Percentiles rank a stretch among this genome's conserved stretches.
Evolutionary conservation across 2,888 invertebrate genomes (phyloP).

Genomic region (Capitulum mitella): DNA sequence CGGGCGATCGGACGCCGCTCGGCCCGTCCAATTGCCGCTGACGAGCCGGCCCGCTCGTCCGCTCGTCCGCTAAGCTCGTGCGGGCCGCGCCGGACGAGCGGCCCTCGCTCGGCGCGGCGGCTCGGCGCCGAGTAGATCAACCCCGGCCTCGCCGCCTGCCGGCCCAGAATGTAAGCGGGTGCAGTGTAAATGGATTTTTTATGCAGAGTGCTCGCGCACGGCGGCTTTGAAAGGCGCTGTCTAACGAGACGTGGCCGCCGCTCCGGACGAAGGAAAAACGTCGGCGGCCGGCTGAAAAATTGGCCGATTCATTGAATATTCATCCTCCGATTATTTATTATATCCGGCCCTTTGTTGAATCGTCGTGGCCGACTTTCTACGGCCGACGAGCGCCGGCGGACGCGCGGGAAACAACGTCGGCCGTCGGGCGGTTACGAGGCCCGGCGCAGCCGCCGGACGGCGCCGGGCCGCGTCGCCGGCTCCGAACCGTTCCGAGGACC

Average conservation of each 20-base stretch:
- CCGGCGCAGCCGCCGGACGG: too few relatives aligned
- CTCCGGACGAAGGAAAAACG: neutral
- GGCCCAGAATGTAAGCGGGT: neutral
- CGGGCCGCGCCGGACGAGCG: neutral
- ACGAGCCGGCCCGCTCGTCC: neutral
- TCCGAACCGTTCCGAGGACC: too few relatives aligned
- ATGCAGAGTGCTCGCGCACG: neutral
- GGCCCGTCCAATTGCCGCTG: neutral
- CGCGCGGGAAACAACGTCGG: too few relatives aligned
- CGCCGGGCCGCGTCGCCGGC: too few relatives aligned
- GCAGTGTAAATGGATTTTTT: neutral
- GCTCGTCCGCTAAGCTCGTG: neutral
- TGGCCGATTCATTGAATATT: constrained; percentile 17
- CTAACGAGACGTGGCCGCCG: neutral
- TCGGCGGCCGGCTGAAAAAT: constrained; percentile 5
- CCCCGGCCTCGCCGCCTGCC: neutral
- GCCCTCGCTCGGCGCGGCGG: neutral
- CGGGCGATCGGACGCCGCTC: neutral
- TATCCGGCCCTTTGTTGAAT: neutral
- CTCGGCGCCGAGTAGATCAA: neutral
- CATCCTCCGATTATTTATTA: constrained; percentile 4
- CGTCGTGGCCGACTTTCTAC: neutral
- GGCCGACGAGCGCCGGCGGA: neutral
- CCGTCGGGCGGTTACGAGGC: too few relatives aligned
- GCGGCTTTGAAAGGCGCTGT: neutral